Evolutionary conservation across 1,140 invertebrate species (phyloP), one percentile per base, ranked within the genome.

Genomic region (Mactra quadrangularis): DNA sequence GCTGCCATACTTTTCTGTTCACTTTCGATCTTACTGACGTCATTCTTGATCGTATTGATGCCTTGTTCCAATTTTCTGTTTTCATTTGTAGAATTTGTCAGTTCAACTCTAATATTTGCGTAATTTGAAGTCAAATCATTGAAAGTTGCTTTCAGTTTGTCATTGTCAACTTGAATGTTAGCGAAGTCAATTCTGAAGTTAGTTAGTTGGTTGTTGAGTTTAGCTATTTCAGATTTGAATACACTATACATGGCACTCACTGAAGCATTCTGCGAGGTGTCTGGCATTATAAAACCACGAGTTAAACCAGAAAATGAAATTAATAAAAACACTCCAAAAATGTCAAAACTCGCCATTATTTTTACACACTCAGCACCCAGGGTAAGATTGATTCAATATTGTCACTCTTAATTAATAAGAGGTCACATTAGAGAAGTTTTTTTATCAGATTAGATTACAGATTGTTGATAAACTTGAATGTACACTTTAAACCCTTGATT

Each of bases 201-300:
- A 3, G 57, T 13, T 11, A 31, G 15, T 19, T 60, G 29, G 1
- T 15, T 31, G 33, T 27, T 33, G 4, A 60, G 33, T 15, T 13
- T 60, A 13, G 57, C 57, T 7, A 60, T 60, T 60, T 60, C 57
- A 17, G 15, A 27, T 35, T 60, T 60, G 11, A 60, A 31, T 33
- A 31, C 57, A 1, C 7, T 33, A 60, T 60, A 60, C 57, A 60
- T 60, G 31, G 29, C 57, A 60, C 33, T 27, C 33, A 60, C 27
- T 15, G 57, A 60, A 6, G 57, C 57, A 60, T 60, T 60, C 31
- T 60, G 57, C 1, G 33, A 27, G 15, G 27, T 27, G n/a, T 60
- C 57, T 6, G 29, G 57, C 3, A 60, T 17, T 7, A 60, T 60
- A 60, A 60, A 60, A 33, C 31, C 57, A 6, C 15, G 38, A 41